Evolutionary conservation across 1,140 invertebrate genomes (phyloP), one percentile per base, ranked within the genome.

Genomic region (Ceratitis capitata): DNA sequence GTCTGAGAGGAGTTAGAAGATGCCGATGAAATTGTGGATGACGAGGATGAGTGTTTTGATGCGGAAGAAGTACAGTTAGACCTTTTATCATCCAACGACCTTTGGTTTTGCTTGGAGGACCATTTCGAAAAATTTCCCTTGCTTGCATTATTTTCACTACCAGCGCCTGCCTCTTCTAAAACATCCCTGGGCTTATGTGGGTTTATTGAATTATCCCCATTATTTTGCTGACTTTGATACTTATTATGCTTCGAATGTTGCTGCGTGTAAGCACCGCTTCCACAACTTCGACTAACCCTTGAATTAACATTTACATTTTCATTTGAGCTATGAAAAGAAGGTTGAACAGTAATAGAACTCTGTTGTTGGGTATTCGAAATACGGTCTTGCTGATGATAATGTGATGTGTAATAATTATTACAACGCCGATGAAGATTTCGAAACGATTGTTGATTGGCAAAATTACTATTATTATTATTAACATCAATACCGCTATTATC

Each of bases 1-100:
- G 83, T 47, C 23, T 84, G 83, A 7, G 85, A 84, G 23, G 83
- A 86, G n/a, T 53, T 64, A 14, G 85, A 84, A 3, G 85, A 86
- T 14, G 61, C 42, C 16, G 83, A 86, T 14, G 64, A 84, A 10
- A 69, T 47, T 29, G 82, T 47, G 5, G 85, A 85, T n/a, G 84
- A 85, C n/a, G 84, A 85, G 10, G 84, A 56, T 42, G 85, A 85
- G 49, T 53, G 74, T 6, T 39, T 74, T 2, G 61, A 39, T 2
- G 74, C 26, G 35, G 35, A 82, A 32, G 85, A 82, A n/a, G 35
- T 49, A 45, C 49, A 45, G 19, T 42, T 78, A 2, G 69, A 47
- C 49, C 56, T 85, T 82, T 85, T 85, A 3, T 35, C 12, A 23
- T 14, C 23, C 12, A 26, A 78, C 19, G 45, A 10, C 32, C 45